Conservation (phyloP, 2,797 vertebrate species). For the Podarcis siculus region DNA sequence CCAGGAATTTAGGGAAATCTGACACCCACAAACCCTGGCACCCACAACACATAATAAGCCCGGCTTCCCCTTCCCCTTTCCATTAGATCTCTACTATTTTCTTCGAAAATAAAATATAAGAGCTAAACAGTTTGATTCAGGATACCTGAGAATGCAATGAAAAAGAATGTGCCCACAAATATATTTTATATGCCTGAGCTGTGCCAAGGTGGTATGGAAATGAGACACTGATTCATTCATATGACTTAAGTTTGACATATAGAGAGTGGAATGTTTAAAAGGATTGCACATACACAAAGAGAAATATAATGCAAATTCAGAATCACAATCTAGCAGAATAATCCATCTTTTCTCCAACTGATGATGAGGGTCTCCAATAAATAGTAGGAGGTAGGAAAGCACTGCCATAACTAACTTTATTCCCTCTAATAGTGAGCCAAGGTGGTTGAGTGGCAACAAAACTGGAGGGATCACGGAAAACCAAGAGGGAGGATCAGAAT, state of each 20-base stretch:
- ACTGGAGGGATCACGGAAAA: not conserved
- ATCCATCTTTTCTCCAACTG: not conserved
- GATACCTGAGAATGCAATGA: not conserved
- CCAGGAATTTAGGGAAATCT: too few species aligned
- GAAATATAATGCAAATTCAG: not conserved
- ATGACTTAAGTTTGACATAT: not conserved
- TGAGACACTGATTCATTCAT: conserved; percentile 49
- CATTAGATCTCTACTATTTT: conserved; percentile 21
- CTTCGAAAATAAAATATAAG: conserved; percentile 16
- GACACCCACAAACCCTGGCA: too few species aligned
- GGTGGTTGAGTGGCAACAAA: not conserved
- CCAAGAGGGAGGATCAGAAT: not conserved
- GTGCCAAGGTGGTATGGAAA: conserved; percentile 14
- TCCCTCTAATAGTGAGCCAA: not conserved
- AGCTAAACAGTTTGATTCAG: not conserved
- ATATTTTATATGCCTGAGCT: conserved; percentile 6
- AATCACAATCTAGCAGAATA: not conserved
- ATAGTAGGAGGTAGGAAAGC: not conserved
- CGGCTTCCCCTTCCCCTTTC: not conserved
- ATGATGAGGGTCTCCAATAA: not conserved
- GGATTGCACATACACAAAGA: not conserved
- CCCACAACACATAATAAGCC: too few species aligned
- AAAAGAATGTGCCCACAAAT: not conserved
- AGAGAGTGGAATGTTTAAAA: not conserved
- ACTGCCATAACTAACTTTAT: not conserved